Conservation (phyloP, 1,140 invertebrate genomes). For the Caerostris extrusa region DNA sequence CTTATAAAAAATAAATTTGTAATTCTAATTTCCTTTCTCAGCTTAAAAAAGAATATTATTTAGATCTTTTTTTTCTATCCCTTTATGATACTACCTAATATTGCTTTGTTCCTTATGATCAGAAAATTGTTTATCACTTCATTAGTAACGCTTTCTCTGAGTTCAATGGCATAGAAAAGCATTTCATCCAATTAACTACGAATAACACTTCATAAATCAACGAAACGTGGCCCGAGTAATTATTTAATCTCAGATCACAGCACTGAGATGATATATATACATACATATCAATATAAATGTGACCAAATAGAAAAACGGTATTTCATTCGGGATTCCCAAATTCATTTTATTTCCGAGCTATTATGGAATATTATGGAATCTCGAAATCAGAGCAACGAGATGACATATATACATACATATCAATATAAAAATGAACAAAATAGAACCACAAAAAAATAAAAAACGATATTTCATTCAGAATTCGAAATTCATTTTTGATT, state of each 20-base stretch:
- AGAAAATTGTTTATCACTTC: constrained; percentile 13
- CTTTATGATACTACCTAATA: background rate
- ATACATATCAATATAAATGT: too few species aligned
- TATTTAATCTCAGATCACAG: too few species aligned
- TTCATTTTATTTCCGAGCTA: too few species aligned
- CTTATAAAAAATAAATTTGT: too few species aligned
- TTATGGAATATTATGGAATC: background rate
- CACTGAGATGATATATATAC: too few species aligned
- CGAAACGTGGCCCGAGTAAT: background rate
- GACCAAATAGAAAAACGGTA: too few species aligned
- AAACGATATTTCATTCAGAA: background rate
- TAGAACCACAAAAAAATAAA: background rate
- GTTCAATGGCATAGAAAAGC: background rate
- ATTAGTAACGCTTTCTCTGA: background rate
- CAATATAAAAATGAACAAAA: background rate
- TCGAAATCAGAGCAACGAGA: background rate
- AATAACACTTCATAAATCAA: background rate
- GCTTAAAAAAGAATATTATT: too few species aligned
- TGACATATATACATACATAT: constrained; percentile 39
- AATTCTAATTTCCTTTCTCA: too few species aligned
- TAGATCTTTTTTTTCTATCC: too few species aligned
- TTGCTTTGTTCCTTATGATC: background rate
- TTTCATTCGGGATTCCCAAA: too few species aligned
- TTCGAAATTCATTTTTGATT: constrained; percentile 19
- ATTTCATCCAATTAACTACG: background rate